Percentiles rank a stretch among this genome's conserved stretches.
Evolutionary conservation across 2,113 vertebrate species (phyloP).

Genomic region (Halcyon malimbica): DNA sequence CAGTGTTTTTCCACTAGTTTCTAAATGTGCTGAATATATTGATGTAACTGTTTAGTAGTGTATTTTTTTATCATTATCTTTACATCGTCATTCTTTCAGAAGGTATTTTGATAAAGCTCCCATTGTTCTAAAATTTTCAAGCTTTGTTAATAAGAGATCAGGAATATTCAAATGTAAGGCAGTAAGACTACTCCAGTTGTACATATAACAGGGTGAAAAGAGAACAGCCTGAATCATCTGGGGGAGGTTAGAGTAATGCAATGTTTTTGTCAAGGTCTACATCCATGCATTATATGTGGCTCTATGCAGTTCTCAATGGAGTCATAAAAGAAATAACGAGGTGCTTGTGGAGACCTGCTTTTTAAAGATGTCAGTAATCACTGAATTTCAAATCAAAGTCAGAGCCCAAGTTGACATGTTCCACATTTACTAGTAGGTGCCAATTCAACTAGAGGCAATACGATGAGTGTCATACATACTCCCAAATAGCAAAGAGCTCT

Average conservation of each 20-base stretch:
- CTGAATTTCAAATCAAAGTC: background rate
- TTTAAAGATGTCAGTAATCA: background rate
- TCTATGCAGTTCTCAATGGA: background rate
- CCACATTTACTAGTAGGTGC: background rate
- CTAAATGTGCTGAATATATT: background rate
- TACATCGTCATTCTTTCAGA: background rate
- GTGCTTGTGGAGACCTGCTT: background rate
- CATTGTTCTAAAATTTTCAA: background rate
- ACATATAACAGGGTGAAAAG: background rate
- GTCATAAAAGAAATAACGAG: background rate
- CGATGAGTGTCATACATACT: fast-evolving
- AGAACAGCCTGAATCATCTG: background rate
- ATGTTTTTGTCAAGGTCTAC: background rate
- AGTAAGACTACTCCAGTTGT: background rate
- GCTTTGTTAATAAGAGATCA: background rate
- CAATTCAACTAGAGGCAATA: background rate
- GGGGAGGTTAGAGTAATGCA: background rate
- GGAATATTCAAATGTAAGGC: background rate
- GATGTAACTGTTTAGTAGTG: background rate
- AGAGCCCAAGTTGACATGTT: background rate
- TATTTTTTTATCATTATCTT: background rate
- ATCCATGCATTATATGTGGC: background rate
- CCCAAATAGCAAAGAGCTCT: background rate
- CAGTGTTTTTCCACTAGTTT: background rate
- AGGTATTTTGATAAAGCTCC: background rate